Percentiles rank a stretch among this genome's conserved stretches.
Evolutionary conservation across 2,797 vertebrate genomes (phyloP).

Genomic region (Tenualosa ilisha): DNA sequence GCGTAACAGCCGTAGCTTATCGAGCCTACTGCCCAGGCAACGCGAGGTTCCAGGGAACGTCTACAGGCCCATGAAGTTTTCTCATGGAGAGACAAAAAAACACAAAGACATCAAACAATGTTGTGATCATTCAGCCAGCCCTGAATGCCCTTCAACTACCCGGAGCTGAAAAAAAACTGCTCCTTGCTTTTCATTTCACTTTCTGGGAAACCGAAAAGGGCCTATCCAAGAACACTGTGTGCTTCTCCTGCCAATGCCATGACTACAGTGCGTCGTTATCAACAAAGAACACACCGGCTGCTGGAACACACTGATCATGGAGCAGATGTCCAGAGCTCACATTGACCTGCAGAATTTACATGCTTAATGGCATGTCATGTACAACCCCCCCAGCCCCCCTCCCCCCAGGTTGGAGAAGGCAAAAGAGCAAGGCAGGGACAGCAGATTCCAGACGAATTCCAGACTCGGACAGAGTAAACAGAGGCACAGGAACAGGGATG

Average conservation of each 20-base stretch:
- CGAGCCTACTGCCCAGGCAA: conserved; percentile 51
- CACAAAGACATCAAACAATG: conserved; percentile 18
- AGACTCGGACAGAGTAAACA: conserved; percentile 11
- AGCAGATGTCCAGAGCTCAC: conserved; percentile 18
- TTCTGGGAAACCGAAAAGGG: not conserved
- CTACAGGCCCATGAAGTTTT: conserved; percentile 17
- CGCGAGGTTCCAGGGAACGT: conserved; percentile 1
- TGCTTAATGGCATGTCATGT: not conserved
- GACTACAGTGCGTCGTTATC: not conserved
- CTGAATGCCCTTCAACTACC: not conserved
- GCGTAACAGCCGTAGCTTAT: conserved; percentile 78
- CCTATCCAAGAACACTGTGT: conserved; percentile 9
- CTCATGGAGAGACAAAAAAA: not conserved
- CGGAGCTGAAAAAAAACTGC: not conserved
- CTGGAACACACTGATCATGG: conserved; percentile 23
- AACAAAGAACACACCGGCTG: conserved; percentile 10
- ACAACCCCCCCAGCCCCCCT: not conserved
- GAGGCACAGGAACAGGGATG: not conserved
- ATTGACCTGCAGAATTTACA: not conserved
- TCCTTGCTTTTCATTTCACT: not conserved
- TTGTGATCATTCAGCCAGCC: conserved; percentile 1
- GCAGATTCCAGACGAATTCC: conserved; percentile 31
- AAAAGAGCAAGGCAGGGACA: not conserved
- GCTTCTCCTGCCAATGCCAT: not conserved
- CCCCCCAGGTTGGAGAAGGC: conserved; percentile 16